phyloP scores from a whole-genome alignment of 2,113 vertebrate genomes.

The Alligator mississippiensis region DNA sequence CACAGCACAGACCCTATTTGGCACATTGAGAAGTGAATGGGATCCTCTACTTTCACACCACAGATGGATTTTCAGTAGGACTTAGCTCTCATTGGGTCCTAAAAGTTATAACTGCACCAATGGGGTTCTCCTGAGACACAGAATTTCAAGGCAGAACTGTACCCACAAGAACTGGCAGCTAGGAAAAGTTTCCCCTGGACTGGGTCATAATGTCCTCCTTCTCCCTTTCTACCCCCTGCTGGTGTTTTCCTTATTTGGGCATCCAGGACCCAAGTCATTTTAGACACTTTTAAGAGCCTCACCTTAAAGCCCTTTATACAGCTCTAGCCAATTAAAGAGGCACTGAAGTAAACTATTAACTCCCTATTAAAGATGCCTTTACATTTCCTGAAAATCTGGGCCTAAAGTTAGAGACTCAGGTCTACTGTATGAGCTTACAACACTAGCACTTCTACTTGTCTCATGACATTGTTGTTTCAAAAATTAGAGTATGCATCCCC shows the following conservation, averaged over 20 bases:
- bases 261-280: not conserved
- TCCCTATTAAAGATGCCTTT: not conserved
- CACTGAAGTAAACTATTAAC: not conserved
- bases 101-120: too few relatives aligned
- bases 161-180: too few relatives aligned
- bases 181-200: too few relatives aligned
- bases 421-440: not conserved
- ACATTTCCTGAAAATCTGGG: not conserved
- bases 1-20: accelerated
- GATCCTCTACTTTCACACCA: not conserved
- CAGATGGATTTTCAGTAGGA: not conserved
- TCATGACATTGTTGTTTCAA: not conserved
- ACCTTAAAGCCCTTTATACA: not conserved
- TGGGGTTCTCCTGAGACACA: not conserved
- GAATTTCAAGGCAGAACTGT: not conserved
- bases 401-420: not conserved
- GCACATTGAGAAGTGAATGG: accelerated
- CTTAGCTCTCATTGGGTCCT: not conserved
- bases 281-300: not conserved
- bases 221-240: too few relatives aligned
- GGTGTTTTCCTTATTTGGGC: too few relatives aligned
- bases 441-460: not conserved
- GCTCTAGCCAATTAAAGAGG: too few relatives aligned
- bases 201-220: too few relatives aligned
- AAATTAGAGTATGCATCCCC: too few relatives aligned